Evolutionary conservation across 1,140 invertebrate species (phyloP).

Genomic region (Nephila pilipes): DNA sequence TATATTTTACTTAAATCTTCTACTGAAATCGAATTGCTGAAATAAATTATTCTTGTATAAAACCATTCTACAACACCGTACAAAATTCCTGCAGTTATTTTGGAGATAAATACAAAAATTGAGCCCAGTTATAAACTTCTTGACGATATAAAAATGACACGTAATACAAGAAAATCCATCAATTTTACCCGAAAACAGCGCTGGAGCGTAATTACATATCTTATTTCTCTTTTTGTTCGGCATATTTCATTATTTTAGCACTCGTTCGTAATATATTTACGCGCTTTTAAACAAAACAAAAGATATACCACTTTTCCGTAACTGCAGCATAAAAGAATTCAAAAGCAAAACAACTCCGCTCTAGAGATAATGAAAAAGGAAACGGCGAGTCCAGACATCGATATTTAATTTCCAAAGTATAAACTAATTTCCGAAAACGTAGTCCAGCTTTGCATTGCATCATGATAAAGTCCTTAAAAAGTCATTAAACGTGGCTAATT

Average conservation of each 20-base stretch:
- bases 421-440: conserved; percentile 23
- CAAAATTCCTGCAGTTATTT: too few species aligned
- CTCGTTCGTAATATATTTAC: neutral
- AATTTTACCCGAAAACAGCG: too few species aligned
- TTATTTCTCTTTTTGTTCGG: neutral
- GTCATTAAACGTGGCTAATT: conserved; percentile 49
- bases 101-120: too few species aligned
- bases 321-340: conserved; percentile 14
- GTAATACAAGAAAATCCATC: too few species aligned
- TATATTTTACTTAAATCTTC: too few species aligned
- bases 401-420: conserved; percentile 57
- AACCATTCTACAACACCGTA: too few species aligned
- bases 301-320: neutral
- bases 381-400: neutral
- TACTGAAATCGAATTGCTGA: too few species aligned
- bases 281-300: neutral
- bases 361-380: conserved; percentile 2
- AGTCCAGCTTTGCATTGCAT: conserved; percentile 24
- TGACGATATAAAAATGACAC: too few species aligned
- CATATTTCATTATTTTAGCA: conserved; percentile 9
- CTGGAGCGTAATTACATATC: too few species aligned
- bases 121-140: too few species aligned
- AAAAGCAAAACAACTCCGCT: neutral
- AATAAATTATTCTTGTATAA: too few species aligned
- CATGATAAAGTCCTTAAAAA: conserved; percentile 61